Conservation (phyloP, 2,113 vertebrate genomes). For the Megaptera novaeangliae region DNA sequence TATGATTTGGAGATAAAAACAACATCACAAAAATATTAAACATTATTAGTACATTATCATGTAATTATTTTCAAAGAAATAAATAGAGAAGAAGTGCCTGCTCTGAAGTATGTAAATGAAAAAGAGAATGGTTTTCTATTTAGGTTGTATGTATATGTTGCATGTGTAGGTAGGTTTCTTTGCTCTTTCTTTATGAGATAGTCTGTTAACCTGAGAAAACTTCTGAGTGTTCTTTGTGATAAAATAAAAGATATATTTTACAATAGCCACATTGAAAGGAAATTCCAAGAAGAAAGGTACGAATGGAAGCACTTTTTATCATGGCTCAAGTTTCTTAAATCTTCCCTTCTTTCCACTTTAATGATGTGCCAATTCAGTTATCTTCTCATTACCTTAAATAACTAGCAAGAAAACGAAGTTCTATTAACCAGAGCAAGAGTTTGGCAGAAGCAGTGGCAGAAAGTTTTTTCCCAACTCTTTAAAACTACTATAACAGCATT, state of each 20-base stretch:
- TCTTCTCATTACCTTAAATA: neutral
- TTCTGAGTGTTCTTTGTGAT: constrained; percentile 50
- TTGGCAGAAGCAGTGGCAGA: neutral
- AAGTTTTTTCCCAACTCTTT: neutral
- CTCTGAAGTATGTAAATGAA: neutral
- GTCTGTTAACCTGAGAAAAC: constrained; percentile 50
- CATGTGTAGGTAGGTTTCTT: constrained; percentile 41
- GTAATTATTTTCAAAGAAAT: constrained; percentile 39
- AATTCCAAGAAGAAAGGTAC: constrained; percentile 56
- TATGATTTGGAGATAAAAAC: constrained; percentile 6
- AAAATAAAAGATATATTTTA: constrained; percentile 60
- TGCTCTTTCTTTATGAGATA: constrained; percentile 34
- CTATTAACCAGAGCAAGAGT: neutral
- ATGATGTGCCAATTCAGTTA: neutral
- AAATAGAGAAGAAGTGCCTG: neutral
- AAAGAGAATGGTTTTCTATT: constrained; percentile 5
- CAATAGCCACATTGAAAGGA: constrained; percentile 67
- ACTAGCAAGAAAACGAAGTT: neutral
- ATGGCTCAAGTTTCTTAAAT: neutral
- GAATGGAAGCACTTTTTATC: neutral
- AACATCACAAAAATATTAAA: neutral
- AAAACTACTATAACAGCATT: neutral
- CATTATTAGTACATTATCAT: neutral
- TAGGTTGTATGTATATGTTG: constrained; percentile 15
- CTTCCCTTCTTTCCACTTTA: neutral